A percentile compares a stretch with the other conserved stretches of the same genome.
These are phyloP conservation scores for Meta bourneti DNA, from an alignment of 2,888 invertebrate genomes.

Conservation along the genomic window DNA sequence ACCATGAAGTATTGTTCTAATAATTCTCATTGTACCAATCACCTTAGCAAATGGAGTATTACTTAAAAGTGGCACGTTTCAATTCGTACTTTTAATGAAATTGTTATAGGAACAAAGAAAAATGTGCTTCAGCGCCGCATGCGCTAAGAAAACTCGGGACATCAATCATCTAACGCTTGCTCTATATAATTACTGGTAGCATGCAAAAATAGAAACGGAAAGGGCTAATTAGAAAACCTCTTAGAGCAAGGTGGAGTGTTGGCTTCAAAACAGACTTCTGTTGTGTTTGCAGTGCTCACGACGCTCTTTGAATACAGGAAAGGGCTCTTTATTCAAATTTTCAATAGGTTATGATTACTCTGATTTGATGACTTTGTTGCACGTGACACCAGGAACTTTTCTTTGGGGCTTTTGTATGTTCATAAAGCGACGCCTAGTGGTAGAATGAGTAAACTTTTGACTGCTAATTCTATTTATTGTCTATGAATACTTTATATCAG, in stretches of 20 bases:
- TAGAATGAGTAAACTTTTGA: no score
- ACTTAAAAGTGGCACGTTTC: neutral
- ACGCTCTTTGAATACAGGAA: slow-evolving; percentile 5
- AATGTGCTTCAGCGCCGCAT: no score
- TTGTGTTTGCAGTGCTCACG: neutral
- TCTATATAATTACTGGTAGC: neutral
- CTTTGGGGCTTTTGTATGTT: no score
- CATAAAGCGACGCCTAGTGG: no score
- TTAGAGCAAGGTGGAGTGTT: neutral
- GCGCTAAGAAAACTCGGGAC: neutral
- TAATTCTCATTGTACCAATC: no score
- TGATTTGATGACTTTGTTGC: slow-evolving; percentile 16
- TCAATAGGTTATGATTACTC: slow-evolving; percentile 10
- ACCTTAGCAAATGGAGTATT: no score
- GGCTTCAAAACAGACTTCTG: neutral
- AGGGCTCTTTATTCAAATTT: slow-evolving; percentile 4
- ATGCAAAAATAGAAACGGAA: neutral
- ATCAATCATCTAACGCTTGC: neutral
- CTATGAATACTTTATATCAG: no score
- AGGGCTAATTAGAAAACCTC: neutral
- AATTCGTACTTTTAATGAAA: neutral
- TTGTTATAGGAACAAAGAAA: neutral
- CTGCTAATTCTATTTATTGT: no score
- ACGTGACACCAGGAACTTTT: neutral
- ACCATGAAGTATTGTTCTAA: no score